Evolutionary conservation across 2,797 vertebrate genomes (phyloP).

Genomic region (Spondyliosoma cantharus): DNA sequence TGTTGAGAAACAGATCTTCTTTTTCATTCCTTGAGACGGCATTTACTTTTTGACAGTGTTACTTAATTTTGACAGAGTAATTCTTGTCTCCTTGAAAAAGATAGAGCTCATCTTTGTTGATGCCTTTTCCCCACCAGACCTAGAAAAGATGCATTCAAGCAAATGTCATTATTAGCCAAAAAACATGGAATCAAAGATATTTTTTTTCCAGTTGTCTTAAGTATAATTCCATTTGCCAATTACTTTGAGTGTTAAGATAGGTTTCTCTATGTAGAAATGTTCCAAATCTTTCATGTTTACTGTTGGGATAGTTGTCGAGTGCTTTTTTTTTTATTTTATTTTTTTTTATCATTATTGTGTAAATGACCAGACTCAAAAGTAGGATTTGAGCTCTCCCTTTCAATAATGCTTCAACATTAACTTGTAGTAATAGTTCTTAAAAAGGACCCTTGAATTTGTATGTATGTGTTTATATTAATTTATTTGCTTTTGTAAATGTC

Average conservation of each 20-base stretch:
- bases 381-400: conserved; percentile 19
- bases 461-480: conserved; percentile 79
- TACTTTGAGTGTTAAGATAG: conserved; percentile 67
- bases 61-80: conserved; percentile 32
- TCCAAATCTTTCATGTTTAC: conserved; percentile 57
- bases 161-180: conserved; percentile 74
- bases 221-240: conserved; percentile 81
- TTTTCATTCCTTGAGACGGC: conserved; percentile 58
- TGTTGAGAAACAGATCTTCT: conserved; percentile 32
- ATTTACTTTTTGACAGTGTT: conserved; percentile 36
- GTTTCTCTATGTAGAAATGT: conserved; percentile 59
- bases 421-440: conserved; percentile 47
- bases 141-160: conserved; percentile 27
- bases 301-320: conserved; percentile 50
- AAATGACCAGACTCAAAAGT: conserved; percentile 50
- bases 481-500: conserved; percentile 80
- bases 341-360: conserved; percentile 19
- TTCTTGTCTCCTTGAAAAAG: conserved; percentile 19
- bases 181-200: conserved; percentile 48
- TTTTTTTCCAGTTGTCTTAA: conserved; percentile 73
- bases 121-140: conserved; percentile 36
- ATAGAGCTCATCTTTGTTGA: conserved; percentile 20
- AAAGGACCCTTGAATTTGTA: conserved; percentile 58
- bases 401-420: conserved; percentile 47
- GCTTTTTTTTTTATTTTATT: conserved; percentile 40